Conservation (phyloP, 2,888 invertebrate species). For the Protonemura montana region DNA sequence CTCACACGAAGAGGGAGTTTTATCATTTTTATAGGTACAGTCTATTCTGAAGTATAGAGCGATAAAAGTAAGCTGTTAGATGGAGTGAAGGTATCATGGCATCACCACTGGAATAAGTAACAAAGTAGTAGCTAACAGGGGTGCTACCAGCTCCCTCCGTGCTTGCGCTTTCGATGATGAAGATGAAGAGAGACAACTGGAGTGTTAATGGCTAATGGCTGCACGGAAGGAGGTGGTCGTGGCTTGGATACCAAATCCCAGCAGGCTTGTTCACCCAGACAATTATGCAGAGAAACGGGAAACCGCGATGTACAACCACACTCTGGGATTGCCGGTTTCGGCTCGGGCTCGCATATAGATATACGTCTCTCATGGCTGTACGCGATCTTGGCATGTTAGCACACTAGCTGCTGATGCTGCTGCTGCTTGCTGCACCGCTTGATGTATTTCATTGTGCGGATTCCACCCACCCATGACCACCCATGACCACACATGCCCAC, state of each 20-base stretch:
- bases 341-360: background rate
- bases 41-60: conserved; percentile 4
- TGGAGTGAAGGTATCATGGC: background rate
- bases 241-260: conserved; percentile 12
- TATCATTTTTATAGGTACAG: conserved; percentile 12
- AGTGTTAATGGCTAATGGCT: conserved; percentile 12
- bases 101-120: background rate
- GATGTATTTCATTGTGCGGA: background rate
- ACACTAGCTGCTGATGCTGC: no score
- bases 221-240: conserved; percentile 12
- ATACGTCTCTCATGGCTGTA: background rate
- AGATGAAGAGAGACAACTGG: conserved; percentile 12
- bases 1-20: background rate
- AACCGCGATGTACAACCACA: background rate
- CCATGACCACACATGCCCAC: background rate
- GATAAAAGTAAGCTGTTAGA: conserved; percentile 12
- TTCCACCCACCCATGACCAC: background rate
- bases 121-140: conserved; percentile 9
- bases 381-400: background rate
- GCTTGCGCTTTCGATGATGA: background rate
- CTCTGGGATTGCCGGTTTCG: background rate
- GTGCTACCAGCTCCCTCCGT: background rate
- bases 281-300: conserved; percentile 12
- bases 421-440: background rate
- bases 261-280: background rate